Base-by-base conservation (phyloP, 2,113 vertebrate species). In the Macquaria australasica region DNA sequence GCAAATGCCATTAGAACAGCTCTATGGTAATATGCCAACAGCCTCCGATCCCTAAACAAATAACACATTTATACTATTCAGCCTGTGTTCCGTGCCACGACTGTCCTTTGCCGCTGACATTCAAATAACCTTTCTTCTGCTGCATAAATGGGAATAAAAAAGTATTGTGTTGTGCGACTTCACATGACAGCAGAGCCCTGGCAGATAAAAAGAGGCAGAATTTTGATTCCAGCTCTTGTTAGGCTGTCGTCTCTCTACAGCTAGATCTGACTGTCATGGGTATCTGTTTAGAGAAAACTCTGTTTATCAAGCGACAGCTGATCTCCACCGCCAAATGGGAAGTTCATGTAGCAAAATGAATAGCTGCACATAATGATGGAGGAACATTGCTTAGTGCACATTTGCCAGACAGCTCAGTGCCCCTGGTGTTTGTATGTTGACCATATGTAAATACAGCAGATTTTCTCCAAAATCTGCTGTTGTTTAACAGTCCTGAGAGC, bases 121-220 rank as follows among this genome's bases (percentile, higher is more conserved):
- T 96, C 94, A 95, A 89, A 94, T 93, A 94, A 94, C 94, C 93
- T 95, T 94, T 94, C 73, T 90, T 91, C 86, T 91, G 82, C 89
- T 87, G 89, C 84, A 90, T 91, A 87, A 89, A 91, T 90, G 90
- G 82, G 86, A 95, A 92, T 88, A 93, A 92, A 91, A 91, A 90
- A 88, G 88, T 81, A 81, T 87, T 89, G 80, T 84, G 89, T 84
- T 79, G 81, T 80, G 79, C 74, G 68, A 88, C 92, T 91, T 90
- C 87, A 84, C 83, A 85, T 87, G 88, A 89, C 83, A 86, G 89
- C 82, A 73, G 87, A 82, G 72, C 84, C 89, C 69, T 55, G 79
- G 87, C 90, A 87, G 87, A 94, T 87, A 77, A 90, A 90, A 89
- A 79, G 80, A 89, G 86, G 73, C 92, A 90, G 82, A 69, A 74